phyloP scores from a whole-genome alignment of 2,797 vertebrate genomes.

The Clangula hyemalis region DNA sequence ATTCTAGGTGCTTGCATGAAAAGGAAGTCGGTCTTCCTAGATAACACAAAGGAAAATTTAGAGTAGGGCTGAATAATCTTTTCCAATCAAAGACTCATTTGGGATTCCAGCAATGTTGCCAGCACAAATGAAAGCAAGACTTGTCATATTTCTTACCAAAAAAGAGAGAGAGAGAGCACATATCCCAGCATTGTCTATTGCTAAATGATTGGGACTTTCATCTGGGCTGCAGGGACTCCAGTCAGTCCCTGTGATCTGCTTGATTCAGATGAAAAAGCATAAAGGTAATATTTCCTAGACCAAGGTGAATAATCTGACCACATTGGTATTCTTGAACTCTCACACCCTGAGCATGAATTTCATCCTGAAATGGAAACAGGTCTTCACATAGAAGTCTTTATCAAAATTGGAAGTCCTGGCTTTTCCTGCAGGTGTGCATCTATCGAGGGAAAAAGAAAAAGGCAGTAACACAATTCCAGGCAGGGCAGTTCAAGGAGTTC shows the following conservation, averaged over 20 bases:
- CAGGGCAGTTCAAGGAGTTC: background rate
- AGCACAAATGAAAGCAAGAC: background rate
- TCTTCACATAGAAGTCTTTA: background rate
- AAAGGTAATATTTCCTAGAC: background rate
- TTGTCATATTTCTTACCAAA: background rate
- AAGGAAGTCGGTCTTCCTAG: background rate
- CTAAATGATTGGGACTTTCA: accelerated
- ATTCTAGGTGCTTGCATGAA: background rate
- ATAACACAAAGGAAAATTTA: background rate
- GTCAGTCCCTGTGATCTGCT: background rate
- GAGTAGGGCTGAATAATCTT: background rate
- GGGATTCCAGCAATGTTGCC: background rate
- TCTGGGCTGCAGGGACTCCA: background rate
- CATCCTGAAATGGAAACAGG: accelerated
- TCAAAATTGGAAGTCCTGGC: background rate
- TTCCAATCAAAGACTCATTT: background rate
- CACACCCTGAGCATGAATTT: background rate
- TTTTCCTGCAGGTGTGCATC: background rate
- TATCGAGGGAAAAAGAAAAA: background rate
- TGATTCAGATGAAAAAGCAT: background rate
- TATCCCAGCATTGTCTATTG: background rate
- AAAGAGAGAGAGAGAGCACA: background rate
- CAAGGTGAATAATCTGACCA: background rate
- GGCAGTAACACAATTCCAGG: background rate
- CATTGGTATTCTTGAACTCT: background rate